These are phyloP conservation scores for Andrena marginata DNA, from an alignment of 2,888 invertebrate genomes.

Conservation along the genomic window DNA sequence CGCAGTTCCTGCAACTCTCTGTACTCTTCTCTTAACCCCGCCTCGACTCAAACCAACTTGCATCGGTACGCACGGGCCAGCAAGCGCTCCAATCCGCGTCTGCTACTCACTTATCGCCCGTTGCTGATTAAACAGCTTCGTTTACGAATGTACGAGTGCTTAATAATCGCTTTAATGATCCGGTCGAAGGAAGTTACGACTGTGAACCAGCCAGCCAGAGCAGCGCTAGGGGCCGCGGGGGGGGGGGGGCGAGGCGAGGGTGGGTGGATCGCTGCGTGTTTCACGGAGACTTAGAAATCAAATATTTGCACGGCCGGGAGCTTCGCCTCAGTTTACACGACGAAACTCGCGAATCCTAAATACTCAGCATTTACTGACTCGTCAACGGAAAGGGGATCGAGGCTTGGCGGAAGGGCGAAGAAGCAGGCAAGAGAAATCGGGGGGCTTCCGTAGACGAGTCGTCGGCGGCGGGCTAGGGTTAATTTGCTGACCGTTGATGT, in stretches of 20 bases:
- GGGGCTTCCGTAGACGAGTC: background rate
- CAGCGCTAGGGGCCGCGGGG: background rate
- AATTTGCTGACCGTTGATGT: conserved; percentile 69
- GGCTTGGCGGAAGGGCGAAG: background rate
- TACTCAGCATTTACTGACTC: conserved; percentile 75
- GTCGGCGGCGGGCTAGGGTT: conserved; percentile 55
- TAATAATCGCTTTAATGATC: conserved; percentile 71
- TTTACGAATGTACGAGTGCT: conserved; percentile 27
- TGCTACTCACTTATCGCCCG: conserved; percentile 2
- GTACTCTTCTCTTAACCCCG: background rate
- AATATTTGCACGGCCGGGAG: conserved; percentile 71
- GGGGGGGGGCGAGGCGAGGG: conserved; percentile 5
- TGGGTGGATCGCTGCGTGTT: conserved; percentile 61
- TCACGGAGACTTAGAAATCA: conserved; percentile 76
- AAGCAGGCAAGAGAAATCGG: background rate
- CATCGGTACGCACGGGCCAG: background rate
- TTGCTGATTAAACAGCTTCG: conserved; percentile 44
- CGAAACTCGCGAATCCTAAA: conserved; percentile 75
- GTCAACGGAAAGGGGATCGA: conserved; percentile 34
- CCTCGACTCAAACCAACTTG: background rate
- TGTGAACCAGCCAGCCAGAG: background rate
- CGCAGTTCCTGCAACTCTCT: too few relatives aligned
- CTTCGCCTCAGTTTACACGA: conserved; percentile 72
- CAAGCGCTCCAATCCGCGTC: background rate
- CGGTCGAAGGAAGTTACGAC: conserved; percentile 40